Percentiles rank a stretch among this genome's conserved stretches.
These are phyloP conservation scores for Monochamus alternatus DNA, from an alignment of 2,888 invertebrate genomes.

Conservation along the genomic window DNA sequence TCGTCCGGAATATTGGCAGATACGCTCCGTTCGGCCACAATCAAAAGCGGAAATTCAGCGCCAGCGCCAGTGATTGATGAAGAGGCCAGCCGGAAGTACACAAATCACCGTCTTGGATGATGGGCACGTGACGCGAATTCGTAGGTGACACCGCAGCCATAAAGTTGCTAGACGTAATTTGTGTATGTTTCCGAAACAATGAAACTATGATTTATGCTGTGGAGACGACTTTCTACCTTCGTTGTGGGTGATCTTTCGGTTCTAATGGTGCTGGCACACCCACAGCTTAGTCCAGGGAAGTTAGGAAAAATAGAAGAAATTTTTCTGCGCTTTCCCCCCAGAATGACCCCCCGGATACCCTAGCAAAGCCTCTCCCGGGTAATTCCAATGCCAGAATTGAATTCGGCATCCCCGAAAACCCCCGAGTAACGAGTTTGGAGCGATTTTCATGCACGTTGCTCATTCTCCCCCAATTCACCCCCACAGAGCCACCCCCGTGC, in stretches of 20 bases:
- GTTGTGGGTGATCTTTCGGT: background rate
- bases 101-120: slow-evolving; percentile 59
- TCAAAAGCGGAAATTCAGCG: slow-evolving; percentile 50
- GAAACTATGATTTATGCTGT: slow-evolving; percentile 1
- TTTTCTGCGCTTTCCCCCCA: too few species aligned
- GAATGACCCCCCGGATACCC: too few species aligned
- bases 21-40: slow-evolving; percentile 6
- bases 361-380: too few species aligned
- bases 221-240: background rate
- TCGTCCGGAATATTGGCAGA: background rate
- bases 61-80: slow-evolving; percentile 57
- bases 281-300: too few species aligned
- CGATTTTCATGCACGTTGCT: too few species aligned
- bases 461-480: too few species aligned
- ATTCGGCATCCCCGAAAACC: too few species aligned
- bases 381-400: too few species aligned
- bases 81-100: slow-evolving; percentile 59
- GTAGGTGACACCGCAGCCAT: slow-evolving; percentile 39
- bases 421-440: too few species aligned
- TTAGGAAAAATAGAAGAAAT: too few species aligned
- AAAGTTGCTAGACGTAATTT: slow-evolving; percentile 1
- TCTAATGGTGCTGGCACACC: background rate
- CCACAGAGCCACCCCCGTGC: too few species aligned
- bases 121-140: slow-evolving; percentile 61
- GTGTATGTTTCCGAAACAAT: slow-evolving; percentile 19